Percentiles rank a stretch among this genome's conserved stretches.
Conservation (phyloP, 1,140 invertebrate genomes). For the Aphelinus certus region DNA sequence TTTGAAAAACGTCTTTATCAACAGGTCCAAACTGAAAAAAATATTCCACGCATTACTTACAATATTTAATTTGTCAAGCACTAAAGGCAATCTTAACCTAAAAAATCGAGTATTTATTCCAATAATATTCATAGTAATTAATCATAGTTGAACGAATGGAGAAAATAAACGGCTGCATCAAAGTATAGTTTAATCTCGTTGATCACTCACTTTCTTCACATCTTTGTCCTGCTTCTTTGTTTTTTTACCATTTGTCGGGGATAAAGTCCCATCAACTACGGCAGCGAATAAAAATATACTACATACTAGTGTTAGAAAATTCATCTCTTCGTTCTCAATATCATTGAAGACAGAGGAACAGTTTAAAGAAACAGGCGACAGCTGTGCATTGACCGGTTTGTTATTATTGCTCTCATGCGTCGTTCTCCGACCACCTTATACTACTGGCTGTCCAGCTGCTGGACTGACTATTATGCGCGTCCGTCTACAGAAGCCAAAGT, state of each 20-base stretch:
- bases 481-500: too few species aligned
- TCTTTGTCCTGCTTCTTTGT: conserved; percentile 49
- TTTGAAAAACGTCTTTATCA: conserved; percentile 74
- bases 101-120: background rate
- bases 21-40: conserved; percentile 68
- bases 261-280: conserved; percentile 48
- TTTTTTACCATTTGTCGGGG: conserved; percentile 48
- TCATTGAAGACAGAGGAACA: background rate
- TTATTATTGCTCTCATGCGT: background rate
- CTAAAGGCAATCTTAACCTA: background rate
- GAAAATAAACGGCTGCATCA: background rate
- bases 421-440: too few species aligned
- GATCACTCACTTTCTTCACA: conserved; percentile 46
- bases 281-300: conserved; percentile 40
- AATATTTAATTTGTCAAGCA: conserved; percentile 7
- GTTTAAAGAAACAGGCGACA: background rate
- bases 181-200: too few species aligned
- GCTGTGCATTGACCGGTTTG: conserved; percentile 6
- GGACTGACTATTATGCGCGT: too few species aligned
- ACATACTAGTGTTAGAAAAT: conserved; percentile 41
- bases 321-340: conserved; percentile 44
- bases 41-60: background rate
- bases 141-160: background rate
- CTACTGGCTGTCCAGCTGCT: too few species aligned
- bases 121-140: background rate